phyloP scores from a whole-genome alignment of 2,797 vertebrate genomes.

The Phrynocephalus forsythii region DNA sequence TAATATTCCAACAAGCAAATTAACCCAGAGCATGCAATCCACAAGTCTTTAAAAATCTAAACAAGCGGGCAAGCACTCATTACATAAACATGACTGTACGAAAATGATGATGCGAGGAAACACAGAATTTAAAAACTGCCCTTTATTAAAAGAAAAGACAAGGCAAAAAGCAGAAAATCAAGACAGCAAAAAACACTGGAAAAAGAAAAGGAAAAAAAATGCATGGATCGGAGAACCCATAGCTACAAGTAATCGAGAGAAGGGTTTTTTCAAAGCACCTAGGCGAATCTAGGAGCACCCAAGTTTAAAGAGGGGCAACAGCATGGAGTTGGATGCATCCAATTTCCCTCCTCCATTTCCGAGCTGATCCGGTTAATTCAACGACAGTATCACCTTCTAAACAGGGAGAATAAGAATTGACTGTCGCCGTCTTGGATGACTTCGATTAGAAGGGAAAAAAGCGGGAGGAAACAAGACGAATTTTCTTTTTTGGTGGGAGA shows the following conservation, averaged over 20 bases:
- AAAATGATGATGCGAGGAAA: background rate
- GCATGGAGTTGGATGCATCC: background rate
- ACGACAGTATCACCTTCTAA: background rate
- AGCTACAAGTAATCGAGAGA: background rate
- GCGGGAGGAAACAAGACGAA: too few species aligned
- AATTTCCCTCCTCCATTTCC: background rate
- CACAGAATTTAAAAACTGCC: conserved; percentile 13
- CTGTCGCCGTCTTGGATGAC: background rate
- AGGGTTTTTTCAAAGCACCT: background rate
- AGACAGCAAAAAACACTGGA: background rate
- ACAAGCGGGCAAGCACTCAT: conserved; percentile 50
- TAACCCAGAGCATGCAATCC: conserved; percentile 69
- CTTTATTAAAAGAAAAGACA: background rate
- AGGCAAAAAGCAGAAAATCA: background rate
- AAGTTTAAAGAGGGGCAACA: background rate
- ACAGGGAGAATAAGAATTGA: background rate
- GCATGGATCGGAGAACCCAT: background rate
- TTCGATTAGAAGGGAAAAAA: background rate
- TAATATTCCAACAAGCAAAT: conserved; percentile 63
- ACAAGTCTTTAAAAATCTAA: conserved; percentile 22
- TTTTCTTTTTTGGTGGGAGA: too few species aligned
- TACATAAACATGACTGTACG: conserved; percentile 64
- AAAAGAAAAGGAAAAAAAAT: background rate
- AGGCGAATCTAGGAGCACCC: background rate
- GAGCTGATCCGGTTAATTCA: background rate